These are phyloP conservation scores for Hirtodrosophila confusa DNA, from an alignment of 2,888 invertebrate species.

Conservation along the genomic window DNA sequence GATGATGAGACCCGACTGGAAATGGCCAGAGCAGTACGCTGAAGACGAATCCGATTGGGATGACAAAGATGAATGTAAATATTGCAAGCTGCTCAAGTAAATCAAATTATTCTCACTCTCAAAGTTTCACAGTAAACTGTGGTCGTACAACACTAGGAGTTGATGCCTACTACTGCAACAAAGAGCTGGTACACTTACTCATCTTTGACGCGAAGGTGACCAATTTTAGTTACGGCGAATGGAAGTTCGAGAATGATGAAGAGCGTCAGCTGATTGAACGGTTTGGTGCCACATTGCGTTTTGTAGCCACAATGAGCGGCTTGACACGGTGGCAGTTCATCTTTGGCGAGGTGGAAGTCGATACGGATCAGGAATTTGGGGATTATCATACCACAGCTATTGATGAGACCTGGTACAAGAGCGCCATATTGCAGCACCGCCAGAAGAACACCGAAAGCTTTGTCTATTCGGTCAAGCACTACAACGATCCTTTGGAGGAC, in stretches of 20 bases:
- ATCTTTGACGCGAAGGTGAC: constrained; percentile 93
- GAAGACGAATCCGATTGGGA: constrained; percentile 80
- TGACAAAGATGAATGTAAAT: constrained; percentile 79
- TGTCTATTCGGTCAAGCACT: constrained; percentile 91
- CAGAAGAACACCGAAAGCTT: constrained; percentile 89
- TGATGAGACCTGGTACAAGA: constrained; percentile 96
- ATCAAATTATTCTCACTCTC: background rate
- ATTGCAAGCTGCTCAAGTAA: background rate
- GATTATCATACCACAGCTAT: constrained; percentile 90
- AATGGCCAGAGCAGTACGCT: constrained; percentile 88
- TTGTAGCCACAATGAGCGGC: constrained; percentile 95
- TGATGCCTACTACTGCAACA: constrained; percentile 93
- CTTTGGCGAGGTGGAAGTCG: constrained; percentile 86
- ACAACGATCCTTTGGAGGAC: constrained; percentile 83
- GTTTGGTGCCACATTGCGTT: constrained; percentile 91
- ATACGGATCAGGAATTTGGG: constrained; percentile 88
- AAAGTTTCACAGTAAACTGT: constrained; percentile 86
- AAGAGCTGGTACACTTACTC: constrained; percentile 92
- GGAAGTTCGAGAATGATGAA: constrained; percentile 85
- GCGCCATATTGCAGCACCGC: constrained; percentile 93
- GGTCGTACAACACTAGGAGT: constrained; percentile 87
- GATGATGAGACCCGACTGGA: constrained; percentile 87
- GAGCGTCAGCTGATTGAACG: constrained; percentile 86
- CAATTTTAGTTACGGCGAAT: constrained; percentile 86
- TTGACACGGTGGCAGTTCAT: constrained; percentile 94